Evolutionary conservation across 2,888 invertebrate genomes (phyloP), one percentile per base, ranked within the genome.

Genomic region (Girardia tigrina): DNA sequence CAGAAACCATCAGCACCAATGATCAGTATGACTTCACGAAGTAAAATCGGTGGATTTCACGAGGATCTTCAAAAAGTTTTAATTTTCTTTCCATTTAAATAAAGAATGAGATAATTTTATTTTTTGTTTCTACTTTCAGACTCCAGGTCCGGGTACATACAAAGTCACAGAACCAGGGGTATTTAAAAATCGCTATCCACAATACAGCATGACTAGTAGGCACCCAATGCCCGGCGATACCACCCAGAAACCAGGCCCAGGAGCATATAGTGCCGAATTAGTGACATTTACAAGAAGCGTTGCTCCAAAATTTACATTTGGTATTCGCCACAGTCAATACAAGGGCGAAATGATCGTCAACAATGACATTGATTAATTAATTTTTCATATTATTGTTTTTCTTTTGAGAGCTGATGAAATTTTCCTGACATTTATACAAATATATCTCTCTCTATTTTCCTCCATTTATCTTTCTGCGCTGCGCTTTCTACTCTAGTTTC

Each of bases 221-320:
- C 90, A 89, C 80, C 88, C 88, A 80, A 84, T 90, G 78, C 91
- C 91, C 0, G 87, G 88, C 6, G 91, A 92, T 84, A 88, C 90
- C 78, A 89, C 90, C 70, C 87, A 88, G 81, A 90, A 90, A 82
- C 92, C 92, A 27, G 94, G 94, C 79, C 94, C 94, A 77, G 94
- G 93, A 80, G 91, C 91, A 78, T 91, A 94, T 85, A 90, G 89
- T 78, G 93, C 94, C 27, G 93, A 94, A 88, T 92, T 91, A 88
- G 94, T 93, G 1, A 75, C 71, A n/a, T 28, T 8, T 4, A 28
- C 74, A 12, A 6, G 76, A 77, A 77, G 70, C n/a, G 77, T 79
- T 28, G 78, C 79, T 23, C 85, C 85, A 0, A 78, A 79, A 28
- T 84, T 81, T 79, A 81, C 81, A 74, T 85, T 85, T 79, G 85